Conservation (phyloP, 64 coral and sea anemone genomes). For the Montipora foliosa region DNA sequence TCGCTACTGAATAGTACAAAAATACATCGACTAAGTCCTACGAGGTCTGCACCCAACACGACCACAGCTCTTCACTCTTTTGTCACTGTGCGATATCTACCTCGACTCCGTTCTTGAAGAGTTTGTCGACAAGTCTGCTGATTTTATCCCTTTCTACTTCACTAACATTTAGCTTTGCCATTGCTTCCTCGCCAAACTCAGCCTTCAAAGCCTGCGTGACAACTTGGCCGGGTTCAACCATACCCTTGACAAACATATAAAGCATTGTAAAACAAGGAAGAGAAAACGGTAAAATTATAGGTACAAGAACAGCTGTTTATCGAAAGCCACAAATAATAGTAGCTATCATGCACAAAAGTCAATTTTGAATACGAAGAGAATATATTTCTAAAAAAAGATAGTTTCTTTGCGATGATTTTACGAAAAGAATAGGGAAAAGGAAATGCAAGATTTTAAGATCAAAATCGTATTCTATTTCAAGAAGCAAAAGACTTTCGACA, state of each 20-base stretch:
- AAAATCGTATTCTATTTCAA: too few relatives aligned
- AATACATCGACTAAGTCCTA: too few relatives aligned
- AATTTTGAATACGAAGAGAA: too few relatives aligned
- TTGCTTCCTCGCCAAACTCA: conserved; percentile 97
- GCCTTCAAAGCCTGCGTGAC: conserved; percentile 89
- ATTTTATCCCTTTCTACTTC: conserved; percentile 84
- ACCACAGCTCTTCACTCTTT: too few relatives aligned
- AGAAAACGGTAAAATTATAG: background rate
- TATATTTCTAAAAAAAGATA: too few relatives aligned
- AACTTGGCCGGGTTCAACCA: conserved; percentile 97
- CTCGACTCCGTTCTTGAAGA: conserved; percentile 91
- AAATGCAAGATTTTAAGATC: too few relatives aligned
- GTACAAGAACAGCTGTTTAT: background rate
- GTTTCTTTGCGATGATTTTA: too few relatives aligned
- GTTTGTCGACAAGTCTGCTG: conserved; percentile 74
- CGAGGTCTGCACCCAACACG: too few relatives aligned
- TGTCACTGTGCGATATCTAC: conserved; percentile 23
- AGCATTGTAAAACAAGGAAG: background rate
- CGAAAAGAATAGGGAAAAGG: too few relatives aligned
- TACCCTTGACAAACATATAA: conserved; percentile 67
- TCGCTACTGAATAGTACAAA: too few relatives aligned
- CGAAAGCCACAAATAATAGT: background rate
- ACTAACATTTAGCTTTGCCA: conserved; percentile 84
- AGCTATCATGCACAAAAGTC: too few relatives aligned
- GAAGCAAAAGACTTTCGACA: too few relatives aligned